phyloP scores from a whole-genome alignment of 2,888 invertebrate genomes.

The Meteorus colon region DNA sequence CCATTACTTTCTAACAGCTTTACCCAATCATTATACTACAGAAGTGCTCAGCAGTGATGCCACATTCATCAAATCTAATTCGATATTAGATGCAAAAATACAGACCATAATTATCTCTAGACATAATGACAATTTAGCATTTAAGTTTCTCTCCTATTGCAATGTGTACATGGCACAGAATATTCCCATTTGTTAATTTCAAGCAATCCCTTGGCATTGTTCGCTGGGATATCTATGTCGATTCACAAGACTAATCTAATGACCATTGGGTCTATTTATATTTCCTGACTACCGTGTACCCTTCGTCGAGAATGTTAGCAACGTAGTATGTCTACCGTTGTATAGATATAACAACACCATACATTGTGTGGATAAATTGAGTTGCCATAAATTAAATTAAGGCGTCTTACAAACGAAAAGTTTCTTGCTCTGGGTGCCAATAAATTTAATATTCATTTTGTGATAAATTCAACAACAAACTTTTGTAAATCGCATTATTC shows the following conservation, averaged over 20 bases:
- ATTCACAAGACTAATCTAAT: not conserved
- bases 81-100: not conserved
- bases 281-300: not conserved
- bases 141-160: not conserved
- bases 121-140: not conserved
- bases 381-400: not conserved
- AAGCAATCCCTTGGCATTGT: not conserved
- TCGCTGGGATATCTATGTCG: not conserved
- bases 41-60: too few relatives aligned
- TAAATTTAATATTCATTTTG: too few relatives aligned
- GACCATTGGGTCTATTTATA: not conserved
- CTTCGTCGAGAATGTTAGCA: not conserved
- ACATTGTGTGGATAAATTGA: not conserved
- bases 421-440: too few relatives aligned
- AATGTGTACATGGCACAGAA: not conserved
- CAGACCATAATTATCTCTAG: not conserved
- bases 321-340: not conserved
- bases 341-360: not conserved
- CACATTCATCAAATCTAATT: too few relatives aligned
- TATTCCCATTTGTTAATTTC: not conserved
- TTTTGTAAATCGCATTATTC: not conserved
- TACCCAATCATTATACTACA: too few relatives aligned
- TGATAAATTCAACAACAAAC: too few relatives aligned
- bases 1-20: too few relatives aligned
- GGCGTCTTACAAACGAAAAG: too few relatives aligned